Base-by-base conservation (phyloP, 1,140 invertebrate species). In the Zaprionus davidi region DNA sequence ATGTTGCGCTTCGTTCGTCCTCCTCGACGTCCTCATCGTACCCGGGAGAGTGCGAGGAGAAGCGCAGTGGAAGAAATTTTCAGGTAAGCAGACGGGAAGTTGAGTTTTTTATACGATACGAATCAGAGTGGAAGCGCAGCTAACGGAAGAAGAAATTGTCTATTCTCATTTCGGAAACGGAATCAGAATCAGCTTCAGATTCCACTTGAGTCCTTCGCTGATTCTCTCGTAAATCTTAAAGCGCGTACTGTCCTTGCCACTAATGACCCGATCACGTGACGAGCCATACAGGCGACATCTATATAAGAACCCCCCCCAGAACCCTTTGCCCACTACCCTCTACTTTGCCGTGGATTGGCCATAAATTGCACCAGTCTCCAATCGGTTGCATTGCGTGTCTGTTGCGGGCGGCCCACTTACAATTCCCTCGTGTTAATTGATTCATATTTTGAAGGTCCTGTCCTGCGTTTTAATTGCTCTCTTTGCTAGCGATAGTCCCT, bases 21-120 rank as follows among this genome's bases (percentile, higher is more conserved):
- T 90, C 78, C 64, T 85, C 80, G 65, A 46, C 36, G 13, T 38
- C 41, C 41, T 82, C 82, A 34, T 92, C 91, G 44, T 84, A 88
- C 72, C 84, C 82, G 59, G 85, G 84, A 46, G 88, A 86, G 63
- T 78, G 77, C 71, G 92, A 92, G 57, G 91, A 92, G 79, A 92
- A 92, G 56, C 88, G 90, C 59, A 82, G 81, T 56, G 78, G 83
- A 31, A 81, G 92, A 78, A 92, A 92, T 81, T 92, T 92, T 80
- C 92, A 92, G 92, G 92, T 92, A 91, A 93, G 86, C 76, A 55
- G 63, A 88, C 81, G 82, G 83, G 83, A 88, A 88, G 79, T 88
- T 53, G 34, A 72, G 13, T 34, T 67, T 22, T 44, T 70, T 57
- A 57, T 41, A 34, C 13, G 15, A 44, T 57, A 46, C 44, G 55